phyloP scores from a whole-genome alignment of 2,113 vertebrate species.

The Stigmatopora argus region DNA sequence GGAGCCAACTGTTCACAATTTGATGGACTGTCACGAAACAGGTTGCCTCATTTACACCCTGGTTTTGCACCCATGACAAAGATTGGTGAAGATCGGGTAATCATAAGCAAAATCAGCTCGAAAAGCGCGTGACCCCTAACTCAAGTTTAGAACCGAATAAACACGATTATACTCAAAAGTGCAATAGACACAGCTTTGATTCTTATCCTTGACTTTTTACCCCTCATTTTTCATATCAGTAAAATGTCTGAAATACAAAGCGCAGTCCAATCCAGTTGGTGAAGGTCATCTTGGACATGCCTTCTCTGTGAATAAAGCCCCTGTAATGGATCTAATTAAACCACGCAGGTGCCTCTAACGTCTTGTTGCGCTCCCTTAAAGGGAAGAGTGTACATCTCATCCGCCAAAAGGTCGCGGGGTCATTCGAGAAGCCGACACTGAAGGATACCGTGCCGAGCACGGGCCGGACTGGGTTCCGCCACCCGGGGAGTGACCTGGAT shows the following conservation, averaged over 20 bases:
- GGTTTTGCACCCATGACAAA: neutral
- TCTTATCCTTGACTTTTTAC: too few relatives aligned
- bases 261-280: neutral
- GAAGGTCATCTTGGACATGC: neutral
- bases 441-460: slow-evolving; percentile 36
- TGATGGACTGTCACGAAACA: neutral
- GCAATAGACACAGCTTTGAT: too few relatives aligned
- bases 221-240: too few relatives aligned
- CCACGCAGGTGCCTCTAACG: neutral
- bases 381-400: slow-evolving; percentile 4
- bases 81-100: neutral
- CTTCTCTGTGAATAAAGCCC: neutral
- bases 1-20: neutral
- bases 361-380: neutral
- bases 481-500: slow-evolving; percentile 51
- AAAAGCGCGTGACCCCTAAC: too few relatives aligned
- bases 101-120: neutral
- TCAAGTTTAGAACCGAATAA: too few relatives aligned
- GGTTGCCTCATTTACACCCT: neutral
- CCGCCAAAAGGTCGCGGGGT: slow-evolving; percentile 34
- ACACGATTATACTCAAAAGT: too few relatives aligned
- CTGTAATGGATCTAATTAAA: neutral
- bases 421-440: slow-evolving; percentile 36
- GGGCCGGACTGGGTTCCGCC: slow-evolving; percentile 24
- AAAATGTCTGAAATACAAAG: too few relatives aligned